A percentile compares a stretch with the other conserved stretches of the same genome.
These are phyloP conservation scores for Coelopa pilipes DNA, from an alignment of 2,888 invertebrate species.

Conservation along the genomic window DNA sequence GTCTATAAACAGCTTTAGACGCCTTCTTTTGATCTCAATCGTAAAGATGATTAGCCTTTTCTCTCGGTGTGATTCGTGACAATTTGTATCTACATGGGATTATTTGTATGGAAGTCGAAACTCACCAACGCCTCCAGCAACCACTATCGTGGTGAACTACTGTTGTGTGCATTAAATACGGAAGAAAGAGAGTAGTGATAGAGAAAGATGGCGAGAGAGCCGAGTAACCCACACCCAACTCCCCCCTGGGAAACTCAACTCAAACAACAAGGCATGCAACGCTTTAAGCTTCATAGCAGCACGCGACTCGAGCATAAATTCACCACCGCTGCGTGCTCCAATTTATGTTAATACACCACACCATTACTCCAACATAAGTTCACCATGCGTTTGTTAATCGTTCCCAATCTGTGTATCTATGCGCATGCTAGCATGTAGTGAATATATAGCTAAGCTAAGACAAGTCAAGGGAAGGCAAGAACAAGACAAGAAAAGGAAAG, in stretches of 20 bases:
- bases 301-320: conserved; percentile 11
- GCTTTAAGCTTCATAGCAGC: not conserved
- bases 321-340: conserved; percentile 9
- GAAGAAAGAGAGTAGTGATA: not conserved
- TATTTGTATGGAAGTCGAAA: not conserved
- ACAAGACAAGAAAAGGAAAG: not conserved
- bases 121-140: not conserved
- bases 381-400: not conserved
- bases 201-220: not conserved
- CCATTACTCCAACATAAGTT: not conserved
- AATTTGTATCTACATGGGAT: conserved; percentile 17
- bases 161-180: not conserved
- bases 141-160: not conserved
- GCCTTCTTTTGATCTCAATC: not conserved
- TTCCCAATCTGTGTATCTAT: conserved; percentile 14
- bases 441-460: not conserved
- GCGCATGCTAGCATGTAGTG: not conserved
- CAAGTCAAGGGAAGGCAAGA: not conserved
- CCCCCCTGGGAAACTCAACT: not conserved
- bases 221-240: not conserved
- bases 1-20: not conserved
- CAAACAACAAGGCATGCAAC: not conserved
- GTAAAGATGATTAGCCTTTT: not conserved
- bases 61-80: conserved; percentile 7
- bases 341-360: not conserved